phyloP scores from a whole-genome alignment of 2,797 vertebrate species.

The Mareca penelope region DNA sequence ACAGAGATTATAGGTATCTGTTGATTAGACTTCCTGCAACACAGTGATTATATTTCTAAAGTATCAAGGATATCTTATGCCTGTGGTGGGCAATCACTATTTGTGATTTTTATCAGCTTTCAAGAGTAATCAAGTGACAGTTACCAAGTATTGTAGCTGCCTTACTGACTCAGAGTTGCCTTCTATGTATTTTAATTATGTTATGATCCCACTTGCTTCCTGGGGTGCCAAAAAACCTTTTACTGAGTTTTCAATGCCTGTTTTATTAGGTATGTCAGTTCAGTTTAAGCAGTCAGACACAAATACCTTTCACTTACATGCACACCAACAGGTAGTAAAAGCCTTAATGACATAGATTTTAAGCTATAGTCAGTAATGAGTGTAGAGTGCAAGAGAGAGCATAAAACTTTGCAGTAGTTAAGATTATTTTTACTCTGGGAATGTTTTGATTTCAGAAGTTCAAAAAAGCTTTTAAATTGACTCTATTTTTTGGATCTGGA shows the following conservation, averaged over 20 bases:
- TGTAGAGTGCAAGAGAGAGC: slow-evolving; percentile 22
- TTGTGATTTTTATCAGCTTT: slow-evolving; percentile 59
- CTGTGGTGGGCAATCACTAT: slow-evolving; percentile 55
- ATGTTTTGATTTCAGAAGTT: slow-evolving; percentile 51
- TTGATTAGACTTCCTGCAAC: slow-evolving; percentile 68
- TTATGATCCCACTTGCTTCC: slow-evolving; percentile 22
- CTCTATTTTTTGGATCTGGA: neutral
- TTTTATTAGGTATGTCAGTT: slow-evolving; percentile 35
- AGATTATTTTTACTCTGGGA: slow-evolving; percentile 58
- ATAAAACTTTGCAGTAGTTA: slow-evolving; percentile 66
- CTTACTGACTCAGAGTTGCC: slow-evolving; percentile 51
- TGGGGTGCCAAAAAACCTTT: slow-evolving; percentile 25
- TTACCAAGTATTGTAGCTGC: slow-evolving; percentile 2
- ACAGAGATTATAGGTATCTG: slow-evolving; percentile 42
- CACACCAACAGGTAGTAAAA: slow-evolving; percentile 54
- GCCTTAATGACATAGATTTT: slow-evolving; percentile 57
- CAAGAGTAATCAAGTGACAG: slow-evolving; percentile 60
- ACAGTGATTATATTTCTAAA: slow-evolving; percentile 63
- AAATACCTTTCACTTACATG: slow-evolving; percentile 12
- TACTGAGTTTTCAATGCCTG: slow-evolving; percentile 6
- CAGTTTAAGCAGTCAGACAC: slow-evolving; percentile 47
- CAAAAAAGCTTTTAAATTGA: slow-evolving; percentile 25
- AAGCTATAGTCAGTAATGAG: slow-evolving; percentile 42
- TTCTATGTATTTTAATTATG: slow-evolving; percentile 65
- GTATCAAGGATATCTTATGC: slow-evolving; percentile 21